Evolutionary conservation across 2,797 vertebrate species (phyloP), one percentile per base, ranked within the genome.

Genomic region (Miopithecus talapoin): DNA sequence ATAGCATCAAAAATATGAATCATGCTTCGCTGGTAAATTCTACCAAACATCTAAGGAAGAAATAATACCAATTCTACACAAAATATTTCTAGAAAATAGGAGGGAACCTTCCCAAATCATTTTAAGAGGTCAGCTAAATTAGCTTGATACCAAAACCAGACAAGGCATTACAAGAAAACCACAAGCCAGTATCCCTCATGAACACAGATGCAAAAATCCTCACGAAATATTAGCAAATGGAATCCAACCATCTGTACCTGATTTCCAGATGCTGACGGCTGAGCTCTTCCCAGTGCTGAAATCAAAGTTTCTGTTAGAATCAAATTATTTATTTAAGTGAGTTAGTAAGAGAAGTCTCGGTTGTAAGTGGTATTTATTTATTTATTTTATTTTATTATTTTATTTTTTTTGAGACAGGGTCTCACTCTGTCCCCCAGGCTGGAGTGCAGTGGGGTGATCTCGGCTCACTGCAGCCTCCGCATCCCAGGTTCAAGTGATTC

Each of bases 1-100:
- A 85, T 88, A 91, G 87, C 90, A 91, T 95, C 41, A 89, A 68
- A 97, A 96, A 81, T 95, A 61, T 76, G 74, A 87, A 81, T 85
- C 83, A 84, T 76, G 76, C 83, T 89, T 93, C 78, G n/a, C 87
- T n/a, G 68, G 83, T 39, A 80, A 97, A 94, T 79, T 59, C 86
- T 48, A 80, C 88, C 41, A 68, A 93, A 88, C 41, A 76, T 70
- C 88, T 88, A 70, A 89, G 85, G 55, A 91, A 88, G 39, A 96
- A 88, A 81, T 90, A 92, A 84, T 39, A 70, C 61, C 30, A 70
- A 53, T 87, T 87, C 53, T 85, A 50, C 26, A 48, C 39, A 48
- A 48, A 79, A 70, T 70, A 50, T 96, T 91, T 72, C 59, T 61
- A 86, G 41, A 61, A 87, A 92, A 64, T 48, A 80, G 39, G 53